A percentile compares a stretch with the other conserved stretches of the same genome.
phyloP scores from a whole-genome alignment of 2,113 vertebrate species.

The Erythrolamprus reginae region DNA sequence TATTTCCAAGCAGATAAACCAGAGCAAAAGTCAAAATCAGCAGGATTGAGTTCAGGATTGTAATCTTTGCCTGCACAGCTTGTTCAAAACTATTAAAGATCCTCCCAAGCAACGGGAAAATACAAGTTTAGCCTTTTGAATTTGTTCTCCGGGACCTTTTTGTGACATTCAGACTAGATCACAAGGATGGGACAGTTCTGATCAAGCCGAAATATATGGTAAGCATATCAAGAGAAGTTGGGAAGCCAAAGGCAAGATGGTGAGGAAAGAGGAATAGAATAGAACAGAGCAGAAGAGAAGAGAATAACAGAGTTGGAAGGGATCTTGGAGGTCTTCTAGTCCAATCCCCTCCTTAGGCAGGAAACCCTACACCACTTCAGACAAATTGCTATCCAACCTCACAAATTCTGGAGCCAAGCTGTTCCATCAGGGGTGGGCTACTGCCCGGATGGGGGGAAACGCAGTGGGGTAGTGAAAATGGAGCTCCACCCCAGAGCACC shows the following conservation, averaged over 20 bases:
- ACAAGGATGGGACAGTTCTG: neutral
- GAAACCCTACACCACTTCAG: too few species aligned
- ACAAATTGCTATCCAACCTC: too few species aligned
- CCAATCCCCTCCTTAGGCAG: too few species aligned
- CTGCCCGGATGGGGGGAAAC: too few species aligned
- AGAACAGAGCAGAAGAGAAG: too few species aligned
- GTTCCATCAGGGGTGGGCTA: too few species aligned
- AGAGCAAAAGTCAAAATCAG: neutral
- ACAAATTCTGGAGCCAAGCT: too few species aligned
- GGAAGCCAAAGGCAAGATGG: neutral
- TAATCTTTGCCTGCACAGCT: neutral
- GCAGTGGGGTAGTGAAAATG: too few species aligned
- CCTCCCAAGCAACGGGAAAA: neutral
- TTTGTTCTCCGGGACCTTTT: neutral
- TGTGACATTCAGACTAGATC: neutral
- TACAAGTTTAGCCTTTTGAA: neutral
- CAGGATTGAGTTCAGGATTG: neutral
- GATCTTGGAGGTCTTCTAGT: too few species aligned
- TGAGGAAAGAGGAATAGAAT: neutral
- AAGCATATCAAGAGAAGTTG: neutral
- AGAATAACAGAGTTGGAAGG: too few species aligned
- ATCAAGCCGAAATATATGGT: neutral
- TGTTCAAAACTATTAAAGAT: neutral
- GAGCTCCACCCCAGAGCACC: too few species aligned
- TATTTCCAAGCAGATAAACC: neutral